Evolutionary conservation across 2,797 vertebrate genomes (phyloP), one percentile per base, ranked within the genome.

Genomic region (Amblyraja radiata): DNA sequence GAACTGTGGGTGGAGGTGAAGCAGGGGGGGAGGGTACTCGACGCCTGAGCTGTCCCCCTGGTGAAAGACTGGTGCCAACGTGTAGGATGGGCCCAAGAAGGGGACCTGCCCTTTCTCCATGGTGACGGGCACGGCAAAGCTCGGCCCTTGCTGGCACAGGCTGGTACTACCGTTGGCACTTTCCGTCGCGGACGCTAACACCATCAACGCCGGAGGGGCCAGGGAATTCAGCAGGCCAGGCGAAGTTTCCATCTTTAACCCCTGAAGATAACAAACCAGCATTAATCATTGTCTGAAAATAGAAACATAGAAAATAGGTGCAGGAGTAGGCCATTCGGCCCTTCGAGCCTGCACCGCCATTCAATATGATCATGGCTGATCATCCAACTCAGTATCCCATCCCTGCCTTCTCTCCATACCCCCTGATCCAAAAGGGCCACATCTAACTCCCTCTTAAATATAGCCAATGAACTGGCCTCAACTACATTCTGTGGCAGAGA

Each of bases 181-280:
- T 61, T 94, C 94, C 0, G 94, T 81, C 6, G 94, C 93, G 8
- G 94, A 94, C 5, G 94, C 93, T 93, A 95, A 93, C 23, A 94
- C 94, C 94, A 95, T 77, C 71, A 95, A 91, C 13, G 94, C 93
- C 84, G 94, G 93, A 74, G 94, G 93, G 0, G 94, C 92, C 78
- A 95, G 84, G 0, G 93, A 61, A 68, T 94, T 94, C 63, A 94
- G 81, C 23, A 94, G 93, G 13, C 94, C 78, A 0, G 93, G 25
- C 4, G 93, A 93, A 78, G 83, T 93, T 21, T 94, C 94, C 94
- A 94, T 94, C 79, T 65, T 93, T 18, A 76, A 77, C 63, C 14
- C 84, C 84, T 88, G 10, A 84, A 54, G 36, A 88, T 36, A 1
- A 88, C 3, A 88, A 86, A n/a, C 61, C 61, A 21, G 61, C 0